Evolutionary conservation across 2,888 invertebrate species (phyloP).

Genomic region (Thymelicus lineola): DNA sequence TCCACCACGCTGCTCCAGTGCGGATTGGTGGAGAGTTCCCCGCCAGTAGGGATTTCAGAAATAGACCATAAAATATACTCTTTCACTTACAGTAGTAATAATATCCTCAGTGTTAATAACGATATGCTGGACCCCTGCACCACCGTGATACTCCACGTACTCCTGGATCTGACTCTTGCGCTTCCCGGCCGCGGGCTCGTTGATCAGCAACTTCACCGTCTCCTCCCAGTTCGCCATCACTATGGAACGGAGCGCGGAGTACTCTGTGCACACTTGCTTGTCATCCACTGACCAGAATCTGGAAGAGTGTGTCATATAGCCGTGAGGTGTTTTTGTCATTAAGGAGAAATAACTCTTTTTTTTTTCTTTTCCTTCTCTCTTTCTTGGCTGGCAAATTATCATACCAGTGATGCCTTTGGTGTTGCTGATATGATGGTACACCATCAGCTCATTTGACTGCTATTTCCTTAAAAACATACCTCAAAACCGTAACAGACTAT

Average conservation of each 20-base stretch:
- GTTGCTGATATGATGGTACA: too few species aligned
- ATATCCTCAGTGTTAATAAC: slow-evolving; percentile 98
- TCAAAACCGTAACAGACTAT: too few species aligned
- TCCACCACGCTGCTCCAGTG: too few species aligned
- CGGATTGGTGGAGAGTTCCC: too few species aligned
- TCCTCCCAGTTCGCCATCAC: slow-evolving; percentile 99
- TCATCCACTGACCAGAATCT: slow-evolving; percentile 99
- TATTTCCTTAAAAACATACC: too few species aligned
- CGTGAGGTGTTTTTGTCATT: too few species aligned
- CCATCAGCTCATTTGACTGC: too few species aligned
- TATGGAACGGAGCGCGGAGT: slow-evolving; percentile 97
- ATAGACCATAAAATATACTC: background rate
- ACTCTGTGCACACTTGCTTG: slow-evolving; percentile 97
- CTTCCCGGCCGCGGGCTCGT: slow-evolving; percentile 97
- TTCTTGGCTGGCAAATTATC: too few species aligned
- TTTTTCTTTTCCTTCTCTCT: too few species aligned
- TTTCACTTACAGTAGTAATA: slow-evolving; percentile 88
- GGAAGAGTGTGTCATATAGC: background rate
- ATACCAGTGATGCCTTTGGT: too few species aligned
- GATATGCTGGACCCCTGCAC: slow-evolving; percentile 99
- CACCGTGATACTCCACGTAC: slow-evolving; percentile 99
- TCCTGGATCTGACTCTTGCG: slow-evolving; percentile 99
- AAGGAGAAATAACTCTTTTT: too few species aligned
- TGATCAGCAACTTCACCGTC: slow-evolving; percentile 98
- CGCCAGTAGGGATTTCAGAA: too few species aligned